Base-by-base conservation (phyloP, 2,797 vertebrate genomes). In the Sciaenops ocellatus region DNA sequence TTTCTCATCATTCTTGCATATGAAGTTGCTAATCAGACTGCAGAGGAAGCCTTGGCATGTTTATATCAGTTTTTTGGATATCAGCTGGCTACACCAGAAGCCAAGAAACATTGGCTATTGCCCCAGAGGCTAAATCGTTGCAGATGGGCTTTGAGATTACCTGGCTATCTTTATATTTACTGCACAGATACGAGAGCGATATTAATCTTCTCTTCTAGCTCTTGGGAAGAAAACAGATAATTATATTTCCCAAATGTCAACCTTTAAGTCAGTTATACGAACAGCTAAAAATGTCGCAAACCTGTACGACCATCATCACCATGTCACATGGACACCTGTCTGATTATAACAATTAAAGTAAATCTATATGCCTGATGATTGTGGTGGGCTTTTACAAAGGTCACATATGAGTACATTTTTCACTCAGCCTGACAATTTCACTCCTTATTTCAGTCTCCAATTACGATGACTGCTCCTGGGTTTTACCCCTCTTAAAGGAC, bases 371-470 rank as follows among this genome's bases (percentile, higher is more conserved):
- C 4, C 16, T 62, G 20, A 22, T 50, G 10, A 48, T 2, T 57
- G 47, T 54, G 3, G 15, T 26, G 59, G 18, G 10, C 6, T 28
- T 56, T 62, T 51, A 42, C 47, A 15, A 62, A 66, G 24, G 18
- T 5, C 26, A 56, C 57, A 13, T 47, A n/a, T 9, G 41, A 47
- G n/a, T 63, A 44, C 28, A 73, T 24, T 28, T 71, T 57, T 26
- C n/a, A 4, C 28, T 69, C 16, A 41, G 34, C 56, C 16, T 10
- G 28, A 69, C 22, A 73, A 64, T 69, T 47, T 72, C 22, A 20
- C 46, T 59, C 24, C 64, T 76, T 61, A 70, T 74, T 78, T 80
- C 38, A 20, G 71, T 44, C 34, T 69, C 55, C 50, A 64, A 69
- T 85, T 75, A 69, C 3, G 6, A 47, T 18, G 59, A 48, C 63